phyloP scores from a whole-genome alignment of 2,888 invertebrate species.

The Melanchra persicariae region DNA sequence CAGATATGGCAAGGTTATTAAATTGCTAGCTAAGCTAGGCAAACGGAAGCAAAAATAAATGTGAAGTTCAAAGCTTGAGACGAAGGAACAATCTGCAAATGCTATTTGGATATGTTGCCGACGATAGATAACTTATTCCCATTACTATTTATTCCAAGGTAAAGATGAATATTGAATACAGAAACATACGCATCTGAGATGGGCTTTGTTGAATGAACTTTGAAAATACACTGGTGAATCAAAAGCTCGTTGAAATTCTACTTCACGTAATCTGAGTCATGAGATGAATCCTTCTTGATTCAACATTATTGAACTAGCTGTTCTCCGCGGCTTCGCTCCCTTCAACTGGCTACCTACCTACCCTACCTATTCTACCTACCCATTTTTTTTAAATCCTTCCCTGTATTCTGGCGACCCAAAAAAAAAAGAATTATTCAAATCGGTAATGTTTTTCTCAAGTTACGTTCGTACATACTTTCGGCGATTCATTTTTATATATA shows the following conservation, averaged over 20 bases:
- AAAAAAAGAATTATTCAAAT: too few species aligned
- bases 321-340: too few species aligned
- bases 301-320: conserved; percentile 7
- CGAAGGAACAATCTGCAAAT: not conserved
- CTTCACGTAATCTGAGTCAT: conserved; percentile 47
- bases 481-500: too few species aligned
- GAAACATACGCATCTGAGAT: not conserved
- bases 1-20: not conserved
- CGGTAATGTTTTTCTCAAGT: too few species aligned
- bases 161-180: conserved; percentile 6
- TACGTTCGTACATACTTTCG: too few species aligned
- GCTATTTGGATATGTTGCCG: not conserved
- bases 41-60: too few species aligned
- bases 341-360: too few species aligned
- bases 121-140: not conserved
- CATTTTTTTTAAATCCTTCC: too few species aligned
- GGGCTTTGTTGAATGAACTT: conserved; percentile 19
- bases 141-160: not conserved
- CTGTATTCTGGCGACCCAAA: too few species aligned
- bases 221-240: conserved; percentile 44
- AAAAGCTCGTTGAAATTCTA: conserved; percentile 46
- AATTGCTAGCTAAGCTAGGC: too few species aligned
- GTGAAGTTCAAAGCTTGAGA: too few species aligned
- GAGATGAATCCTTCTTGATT: conserved; percentile 33
- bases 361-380: too few species aligned